phyloP scores from a whole-genome alignment of 2,797 vertebrate species.

The Dicrostonyx torquatus region DNA sequence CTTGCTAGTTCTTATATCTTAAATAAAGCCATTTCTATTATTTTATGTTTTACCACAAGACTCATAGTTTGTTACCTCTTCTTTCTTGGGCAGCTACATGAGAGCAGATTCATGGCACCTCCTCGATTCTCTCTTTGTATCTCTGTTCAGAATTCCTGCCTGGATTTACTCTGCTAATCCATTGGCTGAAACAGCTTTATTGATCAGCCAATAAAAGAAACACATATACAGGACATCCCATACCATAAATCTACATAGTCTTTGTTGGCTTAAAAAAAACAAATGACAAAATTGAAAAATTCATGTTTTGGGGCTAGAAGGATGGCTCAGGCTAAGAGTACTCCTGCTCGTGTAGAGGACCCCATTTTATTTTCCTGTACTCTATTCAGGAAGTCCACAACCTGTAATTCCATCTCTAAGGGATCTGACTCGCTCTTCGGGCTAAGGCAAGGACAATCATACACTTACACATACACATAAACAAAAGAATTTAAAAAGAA shows the following conservation, averaged over 20 bases:
- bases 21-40: too few species aligned
- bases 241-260: not conserved
- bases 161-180: too few species aligned
- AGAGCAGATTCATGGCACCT: too few species aligned
- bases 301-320: not conserved
- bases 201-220: too few species aligned
- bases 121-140: too few species aligned
- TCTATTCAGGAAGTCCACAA: not conserved
- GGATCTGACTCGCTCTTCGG: not conserved
- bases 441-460: not conserved
- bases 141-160: too few species aligned
- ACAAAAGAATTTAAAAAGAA: not conserved
- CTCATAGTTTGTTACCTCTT: too few species aligned
- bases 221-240: too few species aligned
- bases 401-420: not conserved
- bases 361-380: not conserved
- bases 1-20: too few species aligned
- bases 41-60: too few species aligned
- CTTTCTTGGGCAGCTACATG: too few species aligned
- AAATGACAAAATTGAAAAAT: constrained; percentile 11
- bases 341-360: not conserved
- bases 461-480: not conserved
- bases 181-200: too few species aligned
- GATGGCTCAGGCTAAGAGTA: not conserved
- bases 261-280: not conserved